Evolutionary conservation across 2,113 vertebrate genomes (phyloP).

Genomic region (Gallinago undulata): DNA sequence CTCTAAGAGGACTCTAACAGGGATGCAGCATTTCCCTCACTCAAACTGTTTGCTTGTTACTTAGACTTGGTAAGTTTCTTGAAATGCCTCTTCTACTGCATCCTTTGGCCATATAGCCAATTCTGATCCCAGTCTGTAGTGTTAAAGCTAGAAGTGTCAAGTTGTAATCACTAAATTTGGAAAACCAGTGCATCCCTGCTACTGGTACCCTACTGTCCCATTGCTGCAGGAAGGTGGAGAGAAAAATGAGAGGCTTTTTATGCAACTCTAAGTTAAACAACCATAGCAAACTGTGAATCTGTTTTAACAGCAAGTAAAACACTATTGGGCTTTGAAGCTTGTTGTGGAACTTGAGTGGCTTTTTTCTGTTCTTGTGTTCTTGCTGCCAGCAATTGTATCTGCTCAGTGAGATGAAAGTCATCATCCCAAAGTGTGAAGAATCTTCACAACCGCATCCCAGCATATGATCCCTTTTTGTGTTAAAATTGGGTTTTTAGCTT

Average conservation of each 20-base stretch:
- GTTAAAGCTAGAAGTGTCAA: neutral
- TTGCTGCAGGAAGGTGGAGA: neutral
- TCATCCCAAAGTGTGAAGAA: neutral
- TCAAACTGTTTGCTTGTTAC: neutral
- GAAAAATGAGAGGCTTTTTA: neutral
- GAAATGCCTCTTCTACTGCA: accelerated
- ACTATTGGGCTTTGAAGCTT: neutral
- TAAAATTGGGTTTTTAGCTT: neutral
- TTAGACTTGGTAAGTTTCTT: neutral
- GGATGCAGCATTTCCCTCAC: neutral
- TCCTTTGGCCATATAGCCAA: neutral
- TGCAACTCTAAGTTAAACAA: neutral
- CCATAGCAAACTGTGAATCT: neutral
- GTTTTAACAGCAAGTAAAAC: neutral
- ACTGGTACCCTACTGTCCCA: neutral
- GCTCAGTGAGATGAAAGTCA: neutral
- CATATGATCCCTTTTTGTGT: neutral
- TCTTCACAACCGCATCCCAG: neutral
- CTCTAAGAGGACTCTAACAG: neutral
- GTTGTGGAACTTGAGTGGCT: neutral
- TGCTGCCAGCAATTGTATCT: conserved; percentile 10
- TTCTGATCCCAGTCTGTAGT: neutral
- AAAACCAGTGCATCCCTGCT: neutral
- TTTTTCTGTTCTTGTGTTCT: neutral
- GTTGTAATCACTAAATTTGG: neutral